A percentile compares a stretch with the other conserved stretches of the same genome.
phyloP scores from a whole-genome alignment of 2,797 vertebrate species.

The Sebastes umbrosus region DNA sequence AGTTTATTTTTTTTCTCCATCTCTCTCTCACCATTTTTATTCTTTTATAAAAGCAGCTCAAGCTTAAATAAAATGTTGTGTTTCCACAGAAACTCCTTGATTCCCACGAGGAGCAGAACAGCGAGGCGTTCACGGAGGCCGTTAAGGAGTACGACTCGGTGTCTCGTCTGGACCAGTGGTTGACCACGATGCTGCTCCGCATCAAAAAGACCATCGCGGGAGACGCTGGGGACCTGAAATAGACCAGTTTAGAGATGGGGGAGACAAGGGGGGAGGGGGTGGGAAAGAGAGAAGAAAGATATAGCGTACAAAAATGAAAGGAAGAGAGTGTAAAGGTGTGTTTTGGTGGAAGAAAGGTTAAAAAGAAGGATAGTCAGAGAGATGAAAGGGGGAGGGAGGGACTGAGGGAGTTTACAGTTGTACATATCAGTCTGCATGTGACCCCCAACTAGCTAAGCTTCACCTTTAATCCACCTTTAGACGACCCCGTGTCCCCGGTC shows the following conservation, averaged over 20 bases:
- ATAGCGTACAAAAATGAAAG: background rate
- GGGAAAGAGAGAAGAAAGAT: background rate
- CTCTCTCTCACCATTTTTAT: background rate
- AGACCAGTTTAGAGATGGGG: conserved; percentile 31
- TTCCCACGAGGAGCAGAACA: conserved; percentile 97
- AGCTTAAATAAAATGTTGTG: background rate
- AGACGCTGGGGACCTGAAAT: conserved; percentile 94
- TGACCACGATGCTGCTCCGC: conserved; percentile 98
- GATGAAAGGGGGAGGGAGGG: background rate
- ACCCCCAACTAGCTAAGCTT: conserved; percentile 49
- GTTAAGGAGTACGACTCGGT: conserved; percentile 97
- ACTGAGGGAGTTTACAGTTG: conserved; percentile 60
- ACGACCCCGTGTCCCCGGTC: conserved; percentile 38
- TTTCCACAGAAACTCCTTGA: conserved; percentile 92
- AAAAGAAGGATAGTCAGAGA: background rate
- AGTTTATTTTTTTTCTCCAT: background rate
- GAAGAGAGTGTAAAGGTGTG: background rate
- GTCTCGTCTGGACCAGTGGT: conserved; percentile 97
- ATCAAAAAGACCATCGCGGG: conserved; percentile 99
- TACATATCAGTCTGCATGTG: conserved; percentile 81
- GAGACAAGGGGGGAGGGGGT: background rate
- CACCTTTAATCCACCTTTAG: conserved; percentile 53
- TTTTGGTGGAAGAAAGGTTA: background rate
- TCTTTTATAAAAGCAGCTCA: background rate
- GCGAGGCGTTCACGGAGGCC: conserved; percentile 96